phyloP scores from a whole-genome alignment of 2,797 vertebrate species.

The Xenops minutus region DNA sequence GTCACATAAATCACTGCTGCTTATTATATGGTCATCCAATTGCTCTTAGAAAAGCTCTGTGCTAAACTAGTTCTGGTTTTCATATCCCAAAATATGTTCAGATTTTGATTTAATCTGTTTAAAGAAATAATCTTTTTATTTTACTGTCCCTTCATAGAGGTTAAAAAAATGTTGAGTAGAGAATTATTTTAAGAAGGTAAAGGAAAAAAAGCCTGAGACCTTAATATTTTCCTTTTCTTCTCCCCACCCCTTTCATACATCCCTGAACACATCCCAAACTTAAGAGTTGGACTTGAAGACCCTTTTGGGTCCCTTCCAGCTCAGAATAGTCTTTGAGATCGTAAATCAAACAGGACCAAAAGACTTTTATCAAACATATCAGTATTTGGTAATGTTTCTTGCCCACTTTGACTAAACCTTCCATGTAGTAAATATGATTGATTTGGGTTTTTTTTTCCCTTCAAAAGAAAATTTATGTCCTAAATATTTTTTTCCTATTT shows the following conservation, averaged over 20 bases:
- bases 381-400: background rate
- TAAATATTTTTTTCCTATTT: background rate
- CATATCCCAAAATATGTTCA: background rate
- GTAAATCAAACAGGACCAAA: background rate
- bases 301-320: background rate
- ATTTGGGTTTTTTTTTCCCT: rapidly evolving
- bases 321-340: background rate
- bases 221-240: background rate
- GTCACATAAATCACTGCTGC: background rate
- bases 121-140: background rate
- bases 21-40: background rate
- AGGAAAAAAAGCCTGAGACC: background rate
- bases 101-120: background rate
- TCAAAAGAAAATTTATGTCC: background rate
- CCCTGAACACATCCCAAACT: background rate
- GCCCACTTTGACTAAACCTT: background rate
- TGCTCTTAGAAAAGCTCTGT: background rate
- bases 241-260: background rate
- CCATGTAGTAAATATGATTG: background rate
- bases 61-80: background rate
- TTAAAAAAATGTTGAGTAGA: background rate
- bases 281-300: too few species aligned
- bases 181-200: background rate
- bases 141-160: background rate
- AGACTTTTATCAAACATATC: background rate